Percentiles rank a stretch among this genome's conserved stretches.
phyloP scores from a whole-genome alignment of 30 jellyfish, hydroid and myxozoan species.

The Clytia hemisphaerica region DNA sequence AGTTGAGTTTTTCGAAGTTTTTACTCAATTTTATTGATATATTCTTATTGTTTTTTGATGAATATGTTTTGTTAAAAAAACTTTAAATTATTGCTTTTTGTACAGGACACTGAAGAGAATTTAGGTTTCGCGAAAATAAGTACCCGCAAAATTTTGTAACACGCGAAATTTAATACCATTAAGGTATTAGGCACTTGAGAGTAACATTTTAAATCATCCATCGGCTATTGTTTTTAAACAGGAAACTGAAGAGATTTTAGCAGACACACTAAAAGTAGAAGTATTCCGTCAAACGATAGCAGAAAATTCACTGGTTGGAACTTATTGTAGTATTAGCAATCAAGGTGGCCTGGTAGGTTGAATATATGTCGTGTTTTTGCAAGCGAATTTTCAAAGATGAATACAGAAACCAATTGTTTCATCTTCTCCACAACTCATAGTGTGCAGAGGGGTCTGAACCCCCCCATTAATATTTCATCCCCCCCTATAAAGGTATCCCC shows the following conservation, averaged over 20 bases:
- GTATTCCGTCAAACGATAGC: constrained; percentile 94
- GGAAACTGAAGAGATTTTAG: constrained; percentile 98
- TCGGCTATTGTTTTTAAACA: background rate
- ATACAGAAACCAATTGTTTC: no score
- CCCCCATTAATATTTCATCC: no score
- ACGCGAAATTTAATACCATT: no score
- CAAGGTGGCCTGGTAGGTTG: constrained; percentile 96
- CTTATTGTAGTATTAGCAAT: constrained; percentile 88
- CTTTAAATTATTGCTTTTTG: no score
- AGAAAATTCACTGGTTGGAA: constrained; percentile 89
- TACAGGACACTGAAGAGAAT: no score
- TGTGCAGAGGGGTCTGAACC: no score
- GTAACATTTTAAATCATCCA: background rate
- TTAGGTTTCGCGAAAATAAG: no score
- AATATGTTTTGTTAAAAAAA: no score
- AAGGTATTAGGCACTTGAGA: background rate
- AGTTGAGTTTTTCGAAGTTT: background rate
- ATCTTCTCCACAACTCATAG: no score
- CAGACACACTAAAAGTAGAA: constrained; percentile 87
- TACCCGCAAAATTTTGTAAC: no score
- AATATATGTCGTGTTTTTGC: background rate
- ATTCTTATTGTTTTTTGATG: background rate
- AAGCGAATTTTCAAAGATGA: no score
- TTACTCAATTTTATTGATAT: background rate
- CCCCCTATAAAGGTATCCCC: no score